A percentile compares a stretch with the other conserved stretches of the same genome.
Conservation (phyloP, 2,113 vertebrate genomes). For the Apistogramma diplotaenia region DNA sequence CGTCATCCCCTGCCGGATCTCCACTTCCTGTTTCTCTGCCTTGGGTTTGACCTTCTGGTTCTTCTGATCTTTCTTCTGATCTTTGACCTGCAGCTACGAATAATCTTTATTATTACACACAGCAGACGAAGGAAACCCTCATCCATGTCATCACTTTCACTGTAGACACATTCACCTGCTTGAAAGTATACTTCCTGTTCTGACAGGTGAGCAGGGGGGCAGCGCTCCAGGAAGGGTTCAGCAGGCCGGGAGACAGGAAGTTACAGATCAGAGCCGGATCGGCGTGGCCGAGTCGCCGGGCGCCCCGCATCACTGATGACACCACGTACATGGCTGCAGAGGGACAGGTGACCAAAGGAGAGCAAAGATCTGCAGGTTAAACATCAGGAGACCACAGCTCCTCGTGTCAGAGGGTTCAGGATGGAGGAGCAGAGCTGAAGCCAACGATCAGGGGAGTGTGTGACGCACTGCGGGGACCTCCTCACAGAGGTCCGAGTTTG, state of each 20-base stretch:
- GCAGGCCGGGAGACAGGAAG: not conserved
- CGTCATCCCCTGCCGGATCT: conserved; percentile 82
- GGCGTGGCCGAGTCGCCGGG: not conserved
- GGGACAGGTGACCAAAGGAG: not conserved
- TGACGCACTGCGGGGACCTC: too few relatives aligned
- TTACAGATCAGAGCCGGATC: not conserved
- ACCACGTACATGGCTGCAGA: conserved; percentile 56
- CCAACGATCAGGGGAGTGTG: not conserved
- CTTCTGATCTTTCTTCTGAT: conserved; percentile 49
- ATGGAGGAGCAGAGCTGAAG: not conserved
- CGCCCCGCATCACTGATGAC: conserved; percentile 36
- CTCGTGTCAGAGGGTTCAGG: too few relatives aligned
- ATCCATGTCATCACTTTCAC: not conserved
- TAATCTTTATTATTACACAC: not conserved
- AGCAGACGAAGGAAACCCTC: not conserved
- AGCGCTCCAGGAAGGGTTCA: not conserved
- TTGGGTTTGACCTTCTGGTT: conserved; percentile 58
- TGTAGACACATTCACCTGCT: conserved; percentile 44
- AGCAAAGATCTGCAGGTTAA: not conserved
- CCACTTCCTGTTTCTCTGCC: conserved; percentile 79
- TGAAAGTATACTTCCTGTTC: conserved; percentile 26
- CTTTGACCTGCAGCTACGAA: conserved; percentile 59
- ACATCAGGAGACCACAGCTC: not conserved
- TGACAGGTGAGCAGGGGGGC: conserved; percentile 3
- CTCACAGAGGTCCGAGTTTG: too few relatives aligned